phyloP scores from a whole-genome alignment of 2,113 vertebrate genomes.

The Typhlomys cinereus region DNA sequence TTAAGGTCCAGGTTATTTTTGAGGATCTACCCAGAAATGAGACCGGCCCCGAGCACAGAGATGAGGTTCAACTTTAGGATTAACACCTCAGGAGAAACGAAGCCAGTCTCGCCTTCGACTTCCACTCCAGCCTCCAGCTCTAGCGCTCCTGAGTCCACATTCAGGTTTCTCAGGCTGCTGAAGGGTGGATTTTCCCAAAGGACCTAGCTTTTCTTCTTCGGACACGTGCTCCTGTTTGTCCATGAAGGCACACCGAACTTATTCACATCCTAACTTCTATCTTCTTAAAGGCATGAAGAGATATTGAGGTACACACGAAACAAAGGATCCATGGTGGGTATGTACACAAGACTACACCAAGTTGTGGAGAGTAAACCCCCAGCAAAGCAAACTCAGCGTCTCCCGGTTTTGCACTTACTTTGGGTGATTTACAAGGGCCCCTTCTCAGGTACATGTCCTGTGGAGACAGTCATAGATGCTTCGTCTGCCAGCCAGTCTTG shows the following conservation, averaged over 20 bases:
- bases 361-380: neutral
- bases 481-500: constrained; percentile 38
- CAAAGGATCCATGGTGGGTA: neutral
- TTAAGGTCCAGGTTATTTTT: neutral
- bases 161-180: neutral
- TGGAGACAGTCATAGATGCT: constrained; percentile 34
- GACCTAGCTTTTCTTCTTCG: neutral
- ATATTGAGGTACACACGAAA: neutral
- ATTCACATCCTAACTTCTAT: neutral
- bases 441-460: neutral
- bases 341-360: neutral
- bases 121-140: rapidly evolving
- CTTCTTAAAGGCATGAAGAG: neutral
- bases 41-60: neutral
- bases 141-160: rapidly evolving
- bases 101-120: neutral
- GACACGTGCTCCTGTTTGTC: neutral
- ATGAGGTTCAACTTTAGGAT: neutral
- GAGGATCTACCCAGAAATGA: neutral
- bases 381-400: neutral
- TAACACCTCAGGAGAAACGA: rapidly evolving
- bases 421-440: neutral
- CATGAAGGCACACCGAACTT: neutral
- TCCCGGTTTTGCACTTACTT: neutral
- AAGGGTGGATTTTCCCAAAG: neutral